Base-by-base conservation (phyloP, 1,140 invertebrate species). In the Trigoniulus corallinus region DNA sequence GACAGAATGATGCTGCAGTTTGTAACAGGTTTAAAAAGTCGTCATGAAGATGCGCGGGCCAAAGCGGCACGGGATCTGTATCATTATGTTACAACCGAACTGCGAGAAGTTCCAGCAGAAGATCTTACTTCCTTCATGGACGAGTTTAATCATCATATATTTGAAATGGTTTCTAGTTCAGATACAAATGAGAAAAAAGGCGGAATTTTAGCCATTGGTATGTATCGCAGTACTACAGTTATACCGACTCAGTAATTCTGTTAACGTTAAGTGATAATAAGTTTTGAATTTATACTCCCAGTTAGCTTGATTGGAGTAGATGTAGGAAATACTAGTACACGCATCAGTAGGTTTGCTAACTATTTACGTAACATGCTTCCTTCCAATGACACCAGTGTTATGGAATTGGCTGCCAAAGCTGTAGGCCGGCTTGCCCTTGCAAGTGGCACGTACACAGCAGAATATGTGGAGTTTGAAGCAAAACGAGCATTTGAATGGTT, bases 391-490 rank as follows among this genome's bases (percentile, higher is more conserved):
- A 79, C 83, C 1, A 79, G 80, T 37, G 85, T 96, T 0, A 94
- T 96, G 84, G 91, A 96, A 70, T 73, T 95, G 52, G 86, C 89
- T n/a, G 88, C 91, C 15, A 88, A 87, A 62, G 92, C 92, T 7
- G 81, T 96, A 54, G 92, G 91, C 0, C 84, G 85, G 55, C 67
- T 97, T 43, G 89, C 89, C 1, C 71, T 88, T 13, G 84, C 88
- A 4, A 92, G 88, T 20, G 92, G 89, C 15, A 88, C 88, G 0
- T 89, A 89, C 64, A 84, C 89, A 44, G 86, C 88, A 0, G 87
- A 93, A 60, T 95, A 94, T 67, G 89, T 96, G 1, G 89, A 95
- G 59, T 94, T 93, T 73, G 89, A 96, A 69, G 88, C 95, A 0
- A 92, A 91, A 66, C 73, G 84, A 58, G 87, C 91, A 4, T 88